phyloP scores from a whole-genome alignment of 1,140 invertebrate genomes.

The Bradynema listronoti region DNA sequence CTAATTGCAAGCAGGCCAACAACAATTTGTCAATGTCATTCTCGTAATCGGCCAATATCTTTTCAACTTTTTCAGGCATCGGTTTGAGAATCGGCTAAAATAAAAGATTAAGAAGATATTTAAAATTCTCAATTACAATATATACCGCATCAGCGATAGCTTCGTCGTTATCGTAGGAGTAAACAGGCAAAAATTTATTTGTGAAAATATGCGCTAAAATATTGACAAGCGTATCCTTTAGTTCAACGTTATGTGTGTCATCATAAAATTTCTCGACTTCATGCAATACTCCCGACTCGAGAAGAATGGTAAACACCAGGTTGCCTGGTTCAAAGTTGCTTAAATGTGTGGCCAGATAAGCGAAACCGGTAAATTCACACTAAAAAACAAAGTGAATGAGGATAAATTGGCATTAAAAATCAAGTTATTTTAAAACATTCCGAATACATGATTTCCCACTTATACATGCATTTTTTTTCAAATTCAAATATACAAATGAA shows the following conservation, averaged over 20 bases:
- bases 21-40: slow-evolving; percentile 34
- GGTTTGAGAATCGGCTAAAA: slow-evolving; percentile 31
- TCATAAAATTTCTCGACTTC: slow-evolving; percentile 24
- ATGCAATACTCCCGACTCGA: slow-evolving; percentile 50
- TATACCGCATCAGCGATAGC: slow-evolving; percentile 19
- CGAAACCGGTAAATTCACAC: slow-evolving; percentile 46
- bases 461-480: neutral
- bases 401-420: no score
- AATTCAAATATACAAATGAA: slow-evolving; percentile 13
- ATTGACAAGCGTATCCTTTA: slow-evolving; percentile 34
- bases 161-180: slow-evolving; percentile 11
- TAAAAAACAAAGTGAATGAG: slow-evolving; percentile 21
- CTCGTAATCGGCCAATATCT: slow-evolving; percentile 33
- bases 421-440: neutral
- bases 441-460: neutral
- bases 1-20: slow-evolving; percentile 39
- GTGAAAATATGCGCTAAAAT: slow-evolving; percentile 54
- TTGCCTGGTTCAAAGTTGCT: slow-evolving; percentile 48
- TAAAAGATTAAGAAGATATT: neutral
- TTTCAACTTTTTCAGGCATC: slow-evolving; percentile 29
- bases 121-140: neutral
- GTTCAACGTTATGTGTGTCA: slow-evolving; percentile 16
- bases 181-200: slow-evolving; percentile 29
- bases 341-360: slow-evolving; percentile 48
- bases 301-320: slow-evolving; percentile 47